Base-by-base conservation (phyloP, 2,888 invertebrate genomes). In the Hypolimnas misippus region DNA sequence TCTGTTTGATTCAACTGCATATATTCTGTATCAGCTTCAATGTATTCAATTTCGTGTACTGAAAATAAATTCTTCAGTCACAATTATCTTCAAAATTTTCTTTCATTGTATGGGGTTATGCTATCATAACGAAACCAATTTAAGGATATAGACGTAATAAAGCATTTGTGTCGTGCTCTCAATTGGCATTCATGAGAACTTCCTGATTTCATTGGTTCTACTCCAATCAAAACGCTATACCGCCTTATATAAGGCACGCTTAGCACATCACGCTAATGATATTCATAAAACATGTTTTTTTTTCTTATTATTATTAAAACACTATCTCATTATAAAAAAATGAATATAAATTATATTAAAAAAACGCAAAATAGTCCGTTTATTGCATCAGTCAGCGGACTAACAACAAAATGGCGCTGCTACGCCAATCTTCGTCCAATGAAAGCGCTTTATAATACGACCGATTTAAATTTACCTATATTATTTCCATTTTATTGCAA, bases 331-430 rank as follows among this genome's bases (percentile, higher is more conserved):
- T 8, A 8, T 33, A 33, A 1, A 33, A 33, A 33, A 4, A 33
- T 33, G 21, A 44, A 44, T 33, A 40, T 16, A 58, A 56, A 55
- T 51, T 64, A 62, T 63, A 33, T 65, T 54, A 40, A 69, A 70
- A 69, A 68, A 65, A 65, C 66, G 78, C 74, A 84, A 85, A 44
- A 79, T 73, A 73, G 72, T 63, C 60, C 38, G 67, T 69, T 68
- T 74, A 82, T 90, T 89, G 85, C 87, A 86, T 89, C 89, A 89
- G 81, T 83, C 85, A 88, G 89, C 89, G 78, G 73, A 77, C 67
- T 69, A 63, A 73, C 70, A 74, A 89, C 91, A 92, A 92, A 90
- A 92, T 92, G 92, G 92, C 92, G 92, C 86, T 90, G 83, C 76
- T 74, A 76, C 67, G 70, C 60, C 66, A 69, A 73, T 62, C 57